phyloP scores from a whole-genome alignment of 1,140 invertebrate species.

The Aphidius ervi region DNA sequence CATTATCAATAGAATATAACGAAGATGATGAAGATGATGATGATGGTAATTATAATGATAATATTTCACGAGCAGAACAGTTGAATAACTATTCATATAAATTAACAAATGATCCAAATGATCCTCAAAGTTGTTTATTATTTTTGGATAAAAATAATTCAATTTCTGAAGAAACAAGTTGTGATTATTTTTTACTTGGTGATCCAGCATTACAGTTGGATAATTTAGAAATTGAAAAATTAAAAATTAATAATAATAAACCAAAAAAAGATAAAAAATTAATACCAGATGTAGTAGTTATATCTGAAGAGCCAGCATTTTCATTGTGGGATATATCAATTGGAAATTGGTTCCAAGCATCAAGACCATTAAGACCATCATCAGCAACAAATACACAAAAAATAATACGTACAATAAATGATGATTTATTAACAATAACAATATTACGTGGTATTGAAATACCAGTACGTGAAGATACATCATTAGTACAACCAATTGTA shows the following conservation, averaged over 20 bases:
- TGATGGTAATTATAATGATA: slow-evolving; percentile 7
- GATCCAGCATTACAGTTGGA: slow-evolving; percentile 32
- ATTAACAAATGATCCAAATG: slow-evolving; percentile 44
- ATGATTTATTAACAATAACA: slow-evolving; percentile 40
- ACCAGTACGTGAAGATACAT: slow-evolving; percentile 49
- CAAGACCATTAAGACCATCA: slow-evolving; percentile 31
- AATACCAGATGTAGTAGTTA: slow-evolving; percentile 36
- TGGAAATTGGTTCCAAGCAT: slow-evolving; percentile 37
- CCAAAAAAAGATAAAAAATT: slow-evolving; percentile 14
- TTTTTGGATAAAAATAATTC: neutral
- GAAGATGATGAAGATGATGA: slow-evolving; percentile 10
- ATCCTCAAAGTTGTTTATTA: slow-evolving; percentile 38
- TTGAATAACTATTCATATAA: slow-evolving; percentile 20
- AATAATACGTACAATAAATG: slow-evolving; percentile 30
- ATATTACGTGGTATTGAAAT: slow-evolving; percentile 46
- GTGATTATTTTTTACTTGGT: slow-evolving; percentile 36
- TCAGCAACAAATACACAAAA: slow-evolving; percentile 18
- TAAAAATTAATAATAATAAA: neutral
- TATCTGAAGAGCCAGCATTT: slow-evolving; percentile 40
- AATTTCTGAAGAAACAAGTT: neutral
- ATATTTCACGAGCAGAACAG: slow-evolving; percentile 2
- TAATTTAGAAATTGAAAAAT: neutral
- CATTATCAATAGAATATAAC: slow-evolving; percentile 26
- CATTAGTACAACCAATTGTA: slow-evolving; percentile 42
- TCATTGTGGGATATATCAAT: slow-evolving; percentile 40